phyloP scores from a whole-genome alignment of 2,797 vertebrate genomes.

The Bufotes viridis region DNA sequence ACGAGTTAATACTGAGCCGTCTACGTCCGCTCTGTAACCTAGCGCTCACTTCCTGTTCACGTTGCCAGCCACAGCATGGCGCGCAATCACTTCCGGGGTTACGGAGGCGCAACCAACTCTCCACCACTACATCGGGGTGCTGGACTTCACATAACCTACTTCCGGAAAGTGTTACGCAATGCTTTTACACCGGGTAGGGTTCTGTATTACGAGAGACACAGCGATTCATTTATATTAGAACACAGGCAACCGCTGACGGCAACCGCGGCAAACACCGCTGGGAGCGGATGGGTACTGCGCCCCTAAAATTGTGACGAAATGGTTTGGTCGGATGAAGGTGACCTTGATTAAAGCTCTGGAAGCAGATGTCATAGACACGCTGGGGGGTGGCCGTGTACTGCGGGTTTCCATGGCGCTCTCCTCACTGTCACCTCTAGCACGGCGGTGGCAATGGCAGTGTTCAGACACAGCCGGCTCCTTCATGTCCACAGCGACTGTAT shows the following conservation, averaged over 20 bases:
- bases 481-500: too few relatives aligned
- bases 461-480: background rate
- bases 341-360: slow-evolving; percentile 33
- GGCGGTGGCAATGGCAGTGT: background rate
- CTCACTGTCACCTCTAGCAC: background rate
- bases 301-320: background rate
- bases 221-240: background rate
- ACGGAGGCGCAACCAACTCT: background rate
- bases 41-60: background rate
- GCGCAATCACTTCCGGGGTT: slow-evolving; percentile 23
- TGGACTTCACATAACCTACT: background rate
- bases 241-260: background rate
- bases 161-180: too few relatives aligned
- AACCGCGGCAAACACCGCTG: background rate
- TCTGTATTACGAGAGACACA: background rate
- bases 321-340: slow-evolving; percentile 57
- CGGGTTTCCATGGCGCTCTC: background rate
- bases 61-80: slow-evolving; percentile 31
- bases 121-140: background rate
- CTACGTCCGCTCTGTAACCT: background rate
- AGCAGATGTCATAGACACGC: background rate
- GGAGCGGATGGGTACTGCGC: background rate
- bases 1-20: background rate
- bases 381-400: background rate
- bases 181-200: background rate